A percentile compares a stretch with the other conserved stretches of the same genome.
phyloP scores from a whole-genome alignment of 2,888 invertebrate genomes.

The Alloscopus bannaensis region DNA sequence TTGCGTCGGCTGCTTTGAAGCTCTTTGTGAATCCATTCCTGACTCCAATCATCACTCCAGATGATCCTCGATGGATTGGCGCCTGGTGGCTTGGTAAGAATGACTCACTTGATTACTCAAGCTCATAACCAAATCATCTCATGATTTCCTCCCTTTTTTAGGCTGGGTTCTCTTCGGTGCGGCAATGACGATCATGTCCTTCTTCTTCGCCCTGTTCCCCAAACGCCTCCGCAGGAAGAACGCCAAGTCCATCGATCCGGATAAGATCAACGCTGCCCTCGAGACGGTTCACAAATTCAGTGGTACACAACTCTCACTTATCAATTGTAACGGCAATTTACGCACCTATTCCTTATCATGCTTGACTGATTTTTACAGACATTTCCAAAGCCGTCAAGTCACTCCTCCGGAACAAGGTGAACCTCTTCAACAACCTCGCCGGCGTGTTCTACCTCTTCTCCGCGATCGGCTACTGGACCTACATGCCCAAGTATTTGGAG shows the following conservation, averaged over 20 bases:
- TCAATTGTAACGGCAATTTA: not conserved
- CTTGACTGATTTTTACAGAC: slow-evolving; percentile 75
- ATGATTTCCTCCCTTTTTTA: slow-evolving; percentile 39
- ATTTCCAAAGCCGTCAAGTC: slow-evolving; percentile 80
- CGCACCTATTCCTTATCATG: no score
- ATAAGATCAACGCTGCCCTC: slow-evolving; percentile 36
- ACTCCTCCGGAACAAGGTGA: slow-evolving; percentile 77
- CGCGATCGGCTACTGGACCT: slow-evolving; percentile 77
- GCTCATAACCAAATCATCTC: not conserved
- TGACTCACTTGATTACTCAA: slow-evolving; percentile 75
- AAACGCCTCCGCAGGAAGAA: slow-evolving; percentile 77
- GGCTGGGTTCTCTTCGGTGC: slow-evolving; percentile 77
- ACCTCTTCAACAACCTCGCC: slow-evolving; percentile 82
- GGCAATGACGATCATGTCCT: slow-evolving; percentile 79
- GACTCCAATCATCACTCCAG: slow-evolving; percentile 79
- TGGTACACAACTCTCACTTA: slow-evolving; percentile 40
- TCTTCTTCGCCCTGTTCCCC: slow-evolving; percentile 82
- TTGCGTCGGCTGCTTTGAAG: slow-evolving; percentile 78
- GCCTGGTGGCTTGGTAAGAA: slow-evolving; percentile 82
- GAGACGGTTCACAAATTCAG: slow-evolving; percentile 60
- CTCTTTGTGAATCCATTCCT: slow-evolving; percentile 80
- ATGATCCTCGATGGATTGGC: slow-evolving; percentile 83
- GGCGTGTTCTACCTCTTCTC: slow-evolving; percentile 80
- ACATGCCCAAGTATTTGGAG: slow-evolving; percentile 85
- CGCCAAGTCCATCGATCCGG: slow-evolving; percentile 49